phyloP scores from a whole-genome alignment of 2,797 vertebrate species.

The Petrocephalus sullivani region DNA sequence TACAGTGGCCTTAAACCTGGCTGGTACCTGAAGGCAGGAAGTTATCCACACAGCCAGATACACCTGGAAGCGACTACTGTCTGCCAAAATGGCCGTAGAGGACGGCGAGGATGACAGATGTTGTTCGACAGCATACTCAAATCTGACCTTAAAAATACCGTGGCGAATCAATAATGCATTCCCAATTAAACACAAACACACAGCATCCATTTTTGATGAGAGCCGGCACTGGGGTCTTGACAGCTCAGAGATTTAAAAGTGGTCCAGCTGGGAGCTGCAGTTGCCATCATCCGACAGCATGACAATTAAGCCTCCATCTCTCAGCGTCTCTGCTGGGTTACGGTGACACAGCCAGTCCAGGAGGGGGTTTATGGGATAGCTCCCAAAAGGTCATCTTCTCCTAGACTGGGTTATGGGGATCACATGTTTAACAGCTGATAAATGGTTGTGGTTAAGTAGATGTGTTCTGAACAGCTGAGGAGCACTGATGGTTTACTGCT shows the following conservation, averaged over 20 bases:
- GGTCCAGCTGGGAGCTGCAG: background rate
- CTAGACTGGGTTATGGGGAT: background rate
- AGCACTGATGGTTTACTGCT: background rate
- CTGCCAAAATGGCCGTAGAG: background rate
- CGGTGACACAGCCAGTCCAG: background rate
- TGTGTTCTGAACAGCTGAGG: background rate
- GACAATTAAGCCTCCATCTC: background rate
- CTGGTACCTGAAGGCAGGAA: background rate
- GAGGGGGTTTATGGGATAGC: background rate
- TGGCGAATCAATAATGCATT: slow-evolving; percentile 42
- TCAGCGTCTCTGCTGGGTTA: background rate
- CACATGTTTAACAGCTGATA: background rate
- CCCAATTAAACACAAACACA: slow-evolving; percentile 33
- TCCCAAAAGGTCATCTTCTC: background rate
- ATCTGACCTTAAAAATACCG: slow-evolving; percentile 34
- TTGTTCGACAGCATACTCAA: background rate
- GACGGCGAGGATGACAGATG: background rate
- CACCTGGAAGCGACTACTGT: background rate
- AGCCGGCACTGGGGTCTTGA: background rate
- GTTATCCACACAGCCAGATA: background rate
- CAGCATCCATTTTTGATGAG: slow-evolving; percentile 35
- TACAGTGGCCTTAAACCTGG: background rate
- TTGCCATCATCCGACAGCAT: background rate
- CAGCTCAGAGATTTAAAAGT: background rate
- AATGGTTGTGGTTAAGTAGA: background rate